A percentile compares a stretch with the other conserved stretches of the same genome.
phyloP scores from a whole-genome alignment of 2,888 invertebrate genomes.

The Xanthia icteritia region DNA sequence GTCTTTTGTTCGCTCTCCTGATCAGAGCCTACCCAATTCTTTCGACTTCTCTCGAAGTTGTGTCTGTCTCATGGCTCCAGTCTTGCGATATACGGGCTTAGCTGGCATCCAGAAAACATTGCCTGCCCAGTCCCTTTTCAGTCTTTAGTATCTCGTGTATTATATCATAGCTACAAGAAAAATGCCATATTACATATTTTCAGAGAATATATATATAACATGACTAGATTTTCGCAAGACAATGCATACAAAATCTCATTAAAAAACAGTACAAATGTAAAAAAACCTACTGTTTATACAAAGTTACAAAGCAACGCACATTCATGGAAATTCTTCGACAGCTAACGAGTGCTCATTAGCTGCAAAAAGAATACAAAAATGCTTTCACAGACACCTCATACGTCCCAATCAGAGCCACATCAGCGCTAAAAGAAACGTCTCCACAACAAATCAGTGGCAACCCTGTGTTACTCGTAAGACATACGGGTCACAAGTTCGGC shows the following conservation, averaged over 20 bases:
- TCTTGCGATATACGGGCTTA: no score
- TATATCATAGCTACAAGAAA: neutral
- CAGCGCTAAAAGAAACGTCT: slow-evolving; percentile 87
- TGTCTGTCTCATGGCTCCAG: no score
- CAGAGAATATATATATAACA: neutral
- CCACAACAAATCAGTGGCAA: slow-evolving; percentile 87
- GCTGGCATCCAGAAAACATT: no score
- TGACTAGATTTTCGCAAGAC: neutral
- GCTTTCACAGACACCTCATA: slow-evolving; percentile 82
- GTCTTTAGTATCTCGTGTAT: no score
- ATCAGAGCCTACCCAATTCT: no score
- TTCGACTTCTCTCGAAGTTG: no score
- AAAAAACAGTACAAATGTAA: neutral
- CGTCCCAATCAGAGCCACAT: slow-evolving; percentile 86
- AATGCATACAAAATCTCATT: slow-evolving; percentile 35
- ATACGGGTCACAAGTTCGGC: slow-evolving; percentile 37
- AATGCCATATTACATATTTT: no score
- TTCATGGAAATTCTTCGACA: slow-evolving; percentile 70
- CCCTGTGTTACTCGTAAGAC: slow-evolving; percentile 73
- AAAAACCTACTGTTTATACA: slow-evolving; percentile 26
- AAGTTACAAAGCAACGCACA: slow-evolving; percentile 38
- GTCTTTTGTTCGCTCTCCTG: no score
- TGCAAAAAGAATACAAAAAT: slow-evolving; percentile 81
- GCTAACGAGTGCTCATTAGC: slow-evolving; percentile 84
- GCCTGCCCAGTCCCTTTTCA: no score